phyloP scores from a whole-genome alignment of 2,113 vertebrate genomes.

The Bostrychus sinensis region DNA sequence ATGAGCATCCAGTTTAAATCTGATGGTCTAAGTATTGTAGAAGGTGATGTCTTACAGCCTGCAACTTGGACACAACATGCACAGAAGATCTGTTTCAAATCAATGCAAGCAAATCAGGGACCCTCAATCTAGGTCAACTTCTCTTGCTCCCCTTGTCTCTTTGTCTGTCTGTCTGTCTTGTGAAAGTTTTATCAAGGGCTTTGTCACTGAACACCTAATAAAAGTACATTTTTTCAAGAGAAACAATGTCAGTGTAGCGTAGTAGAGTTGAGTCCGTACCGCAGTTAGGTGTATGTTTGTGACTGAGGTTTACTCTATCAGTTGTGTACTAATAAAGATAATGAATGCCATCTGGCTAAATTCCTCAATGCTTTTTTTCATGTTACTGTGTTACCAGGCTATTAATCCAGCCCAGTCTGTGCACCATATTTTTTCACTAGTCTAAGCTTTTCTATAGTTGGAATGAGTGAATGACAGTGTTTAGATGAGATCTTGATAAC shows the following conservation, averaged over 20 bases:
- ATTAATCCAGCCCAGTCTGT: conserved; percentile 27
- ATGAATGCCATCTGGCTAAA: conserved; percentile 70
- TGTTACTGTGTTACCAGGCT: conserved; percentile 52
- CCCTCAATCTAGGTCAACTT: conserved; percentile 54
- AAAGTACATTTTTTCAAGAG: conserved; percentile 47
- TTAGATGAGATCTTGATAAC: conserved; percentile 53
- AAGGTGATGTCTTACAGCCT: conserved; percentile 58
- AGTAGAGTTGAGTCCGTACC: conserved; percentile 21
- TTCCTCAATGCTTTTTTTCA: conserved; percentile 61
- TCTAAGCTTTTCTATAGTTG: conserved; percentile 35
- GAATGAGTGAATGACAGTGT: conserved; percentile 57
- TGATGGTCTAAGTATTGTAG: conserved; percentile 37
- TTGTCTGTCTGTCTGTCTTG: conserved; percentile 31
- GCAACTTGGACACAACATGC: conserved; percentile 52
- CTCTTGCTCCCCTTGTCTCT: conserved; percentile 2
- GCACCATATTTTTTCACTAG: conserved; percentile 27
- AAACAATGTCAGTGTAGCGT: conserved; percentile 21
- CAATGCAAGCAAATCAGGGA: conserved; percentile 57
- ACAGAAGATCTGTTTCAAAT: conserved; percentile 69
- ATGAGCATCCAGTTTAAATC: conserved; percentile 56
- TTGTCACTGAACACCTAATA: conserved; percentile 73
- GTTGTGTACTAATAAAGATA: conserved; percentile 74
- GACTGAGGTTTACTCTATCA: conserved; percentile 39
- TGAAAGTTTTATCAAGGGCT: conserved; percentile 49
- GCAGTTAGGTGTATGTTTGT: conserved; percentile 10